A percentile compares a stretch with the other conserved stretches of the same genome.
Evolutionary conservation across 64 coral and sea anemone species (phyloP).

Genomic region (Montipora sp.): DNA sequence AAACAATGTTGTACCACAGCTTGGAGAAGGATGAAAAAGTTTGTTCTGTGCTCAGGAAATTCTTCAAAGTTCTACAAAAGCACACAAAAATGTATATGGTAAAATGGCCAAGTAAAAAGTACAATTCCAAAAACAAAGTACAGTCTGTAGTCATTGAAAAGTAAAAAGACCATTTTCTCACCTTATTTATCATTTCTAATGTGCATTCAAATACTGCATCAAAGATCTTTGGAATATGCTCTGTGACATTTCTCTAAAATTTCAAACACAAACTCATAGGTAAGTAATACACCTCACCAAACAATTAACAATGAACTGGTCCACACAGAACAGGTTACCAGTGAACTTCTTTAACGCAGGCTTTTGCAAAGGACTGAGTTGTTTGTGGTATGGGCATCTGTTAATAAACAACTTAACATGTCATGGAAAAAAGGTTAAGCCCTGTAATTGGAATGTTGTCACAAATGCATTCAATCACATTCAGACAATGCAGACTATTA

Average conservation of each 20-base stretch:
- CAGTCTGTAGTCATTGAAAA: neutral
- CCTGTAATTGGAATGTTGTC: too few relatives aligned
- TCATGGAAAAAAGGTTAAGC: too few relatives aligned
- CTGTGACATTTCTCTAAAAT: slow-evolving; percentile 84
- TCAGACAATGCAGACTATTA: neutral
- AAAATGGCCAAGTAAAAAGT: too few relatives aligned
- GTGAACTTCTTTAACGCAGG: too few relatives aligned
- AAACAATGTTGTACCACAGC: slow-evolving; percentile 98
- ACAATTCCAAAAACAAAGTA: neutral
- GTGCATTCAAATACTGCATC: slow-evolving; percentile 99
- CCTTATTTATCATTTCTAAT: slow-evolving; percentile 98
- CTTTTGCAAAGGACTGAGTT: too few relatives aligned
- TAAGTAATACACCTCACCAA: neutral
- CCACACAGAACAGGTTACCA: too few relatives aligned
- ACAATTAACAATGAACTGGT: too few relatives aligned
- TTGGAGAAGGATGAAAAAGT: slow-evolving; percentile 97
- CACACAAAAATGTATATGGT: too few relatives aligned
- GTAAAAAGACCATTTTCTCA: neutral
- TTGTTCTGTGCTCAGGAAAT: slow-evolving; percentile 97
- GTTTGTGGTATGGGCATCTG: too few relatives aligned
- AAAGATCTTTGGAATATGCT: slow-evolving; percentile 92
- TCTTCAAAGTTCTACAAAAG: slow-evolving; percentile 90
- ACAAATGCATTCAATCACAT: neutral
- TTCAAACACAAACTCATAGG: neutral
- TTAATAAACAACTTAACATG: too few relatives aligned